These are phyloP conservation scores for Columba guinea DNA, from an alignment of 2,797 vertebrate genomes.

Conservation along the genomic window DNA sequence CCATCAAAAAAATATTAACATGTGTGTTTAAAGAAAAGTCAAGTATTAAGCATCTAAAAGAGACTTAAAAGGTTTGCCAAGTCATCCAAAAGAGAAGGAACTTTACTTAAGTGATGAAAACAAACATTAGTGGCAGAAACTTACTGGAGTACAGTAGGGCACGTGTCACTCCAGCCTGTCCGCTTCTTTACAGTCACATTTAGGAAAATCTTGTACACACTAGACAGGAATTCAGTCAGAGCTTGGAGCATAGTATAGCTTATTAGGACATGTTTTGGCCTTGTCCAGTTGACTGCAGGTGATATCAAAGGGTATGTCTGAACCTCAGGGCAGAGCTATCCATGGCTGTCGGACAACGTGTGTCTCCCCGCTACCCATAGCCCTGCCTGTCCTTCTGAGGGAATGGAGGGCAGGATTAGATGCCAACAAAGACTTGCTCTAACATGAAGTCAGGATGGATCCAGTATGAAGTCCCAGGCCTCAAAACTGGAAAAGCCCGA, in stretches of 20 bases:
- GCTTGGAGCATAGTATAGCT: neutral
- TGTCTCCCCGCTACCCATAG: accelerated
- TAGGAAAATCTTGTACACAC: neutral
- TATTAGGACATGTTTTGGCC: neutral
- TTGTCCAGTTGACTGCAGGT: neutral
- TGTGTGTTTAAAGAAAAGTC: neutral
- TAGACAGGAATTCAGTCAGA: neutral
- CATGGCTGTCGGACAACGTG: accelerated
- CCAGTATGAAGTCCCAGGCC: neutral
- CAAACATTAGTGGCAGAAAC: neutral
- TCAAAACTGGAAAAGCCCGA: neutral
- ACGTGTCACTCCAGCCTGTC: neutral
- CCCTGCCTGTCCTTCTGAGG: neutral
- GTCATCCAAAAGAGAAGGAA: neutral
- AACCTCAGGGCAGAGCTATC: neutral
- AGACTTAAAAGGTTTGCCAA: neutral
- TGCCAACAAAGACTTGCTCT: neutral
- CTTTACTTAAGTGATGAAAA: neutral
- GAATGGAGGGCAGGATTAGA: neutral
- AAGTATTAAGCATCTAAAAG: neutral
- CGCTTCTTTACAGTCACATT: neutral
- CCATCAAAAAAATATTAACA: neutral
- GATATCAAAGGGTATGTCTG: neutral
- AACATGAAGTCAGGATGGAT: neutral
- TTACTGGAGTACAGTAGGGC: neutral